These are phyloP conservation scores for Macrotus californicus DNA, from an alignment of 2,113 vertebrate species.

Conservation along the genomic window DNA sequence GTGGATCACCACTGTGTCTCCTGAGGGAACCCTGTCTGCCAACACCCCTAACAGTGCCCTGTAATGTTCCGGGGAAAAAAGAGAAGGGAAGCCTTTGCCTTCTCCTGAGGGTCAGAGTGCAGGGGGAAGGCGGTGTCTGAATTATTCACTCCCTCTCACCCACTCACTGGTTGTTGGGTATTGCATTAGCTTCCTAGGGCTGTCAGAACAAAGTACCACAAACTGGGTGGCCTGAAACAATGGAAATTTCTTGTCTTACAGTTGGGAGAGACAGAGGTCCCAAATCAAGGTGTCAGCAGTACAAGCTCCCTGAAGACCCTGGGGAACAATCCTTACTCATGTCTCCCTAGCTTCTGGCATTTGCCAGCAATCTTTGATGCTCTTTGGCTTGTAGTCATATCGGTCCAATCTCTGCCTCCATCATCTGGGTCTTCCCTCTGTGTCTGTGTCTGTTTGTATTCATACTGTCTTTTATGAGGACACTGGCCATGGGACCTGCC, in stretches of 20 bases:
- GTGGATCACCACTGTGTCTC: neutral
- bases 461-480: neutral
- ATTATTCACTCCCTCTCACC: neutral
- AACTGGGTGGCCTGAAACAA: neutral
- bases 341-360: neutral
- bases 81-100: neutral
- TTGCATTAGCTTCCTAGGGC: neutral
- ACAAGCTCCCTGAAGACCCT: neutral
- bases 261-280: neutral
- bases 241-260: neutral
- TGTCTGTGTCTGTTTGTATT: neutral
- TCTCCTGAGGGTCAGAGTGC: neutral
- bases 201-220: neutral
- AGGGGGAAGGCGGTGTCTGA: neutral
- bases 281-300: neutral
- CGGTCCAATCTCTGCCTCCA: neutral
- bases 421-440: neutral
- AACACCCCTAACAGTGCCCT: too few species aligned
- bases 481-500: rapidly evolving
- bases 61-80: neutral
- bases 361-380: neutral
- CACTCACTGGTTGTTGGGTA: too few species aligned
- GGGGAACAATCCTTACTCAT: rapidly evolving
- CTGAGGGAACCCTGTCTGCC: neutral
- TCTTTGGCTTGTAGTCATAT: neutral